These are phyloP conservation scores for Rhabdophis nuchalis DNA, from an alignment of 2,797 vertebrate species.

Conservation along the genomic window DNA sequence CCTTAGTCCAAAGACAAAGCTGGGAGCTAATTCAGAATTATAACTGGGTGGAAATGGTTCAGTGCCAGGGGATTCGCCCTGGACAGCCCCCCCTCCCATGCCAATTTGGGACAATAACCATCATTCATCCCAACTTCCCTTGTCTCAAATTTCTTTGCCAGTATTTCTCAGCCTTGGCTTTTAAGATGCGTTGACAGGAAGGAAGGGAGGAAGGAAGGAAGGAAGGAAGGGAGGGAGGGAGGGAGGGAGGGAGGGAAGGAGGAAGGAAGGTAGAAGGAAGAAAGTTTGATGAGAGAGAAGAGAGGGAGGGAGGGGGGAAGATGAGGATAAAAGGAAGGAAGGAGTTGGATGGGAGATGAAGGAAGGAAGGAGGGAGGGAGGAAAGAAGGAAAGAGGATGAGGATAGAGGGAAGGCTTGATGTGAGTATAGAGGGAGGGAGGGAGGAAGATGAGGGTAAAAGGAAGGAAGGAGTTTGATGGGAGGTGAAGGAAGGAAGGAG, in stretches of 20 bases:
- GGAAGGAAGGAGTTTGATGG: background rate
- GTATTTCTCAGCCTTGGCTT: background rate
- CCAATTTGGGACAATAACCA: constrained; percentile 3
- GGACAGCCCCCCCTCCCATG: constrained; percentile 30
- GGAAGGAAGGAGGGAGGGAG: background rate
- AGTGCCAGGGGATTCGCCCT: constrained; percentile 35
- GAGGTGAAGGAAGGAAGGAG: background rate
- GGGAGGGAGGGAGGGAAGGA: no score
- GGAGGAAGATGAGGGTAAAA: background rate
- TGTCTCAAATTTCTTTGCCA: background rate
- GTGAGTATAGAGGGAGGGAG: no score
- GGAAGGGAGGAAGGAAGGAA: background rate
- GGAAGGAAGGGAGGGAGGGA: no score
- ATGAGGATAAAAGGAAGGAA: no score
- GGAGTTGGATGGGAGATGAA: no score
- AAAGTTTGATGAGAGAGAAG: no score
- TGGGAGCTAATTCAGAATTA: constrained; percentile 58
- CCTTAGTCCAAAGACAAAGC: constrained; percentile 67
- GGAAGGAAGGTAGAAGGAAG: no score
- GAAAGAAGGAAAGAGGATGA: background rate
- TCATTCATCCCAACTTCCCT: background rate
- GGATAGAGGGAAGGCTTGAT: background rate
- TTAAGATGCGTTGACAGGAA: background rate
- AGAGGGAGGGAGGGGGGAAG: no score
- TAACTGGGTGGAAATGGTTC: constrained; percentile 53